Conservation (phyloP, 2,797 vertebrate genomes). For the Zalophus californianus region DNA sequence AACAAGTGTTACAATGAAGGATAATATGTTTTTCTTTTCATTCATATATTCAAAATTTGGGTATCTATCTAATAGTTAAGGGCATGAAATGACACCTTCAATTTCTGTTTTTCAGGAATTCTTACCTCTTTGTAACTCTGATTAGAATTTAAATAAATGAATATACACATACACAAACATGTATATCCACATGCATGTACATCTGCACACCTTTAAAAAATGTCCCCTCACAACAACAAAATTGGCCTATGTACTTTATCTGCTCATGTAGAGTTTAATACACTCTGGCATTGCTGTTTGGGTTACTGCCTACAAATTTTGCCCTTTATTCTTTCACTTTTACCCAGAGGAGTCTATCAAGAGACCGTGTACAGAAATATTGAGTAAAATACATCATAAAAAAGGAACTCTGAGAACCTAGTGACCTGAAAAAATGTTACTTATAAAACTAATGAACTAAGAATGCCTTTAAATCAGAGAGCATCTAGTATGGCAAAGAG, state of each 20-base stretch:
- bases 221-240: background rate
- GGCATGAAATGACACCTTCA: background rate
- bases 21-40: background rate
- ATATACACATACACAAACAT: background rate
- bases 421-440: slow-evolving; percentile 81
- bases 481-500: slow-evolving; percentile 62
- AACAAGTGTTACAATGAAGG: background rate
- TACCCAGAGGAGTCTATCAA: slow-evolving; percentile 65
- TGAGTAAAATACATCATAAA: slow-evolving; percentile 78
- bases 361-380: slow-evolving; percentile 64
- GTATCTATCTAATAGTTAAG: background rate
- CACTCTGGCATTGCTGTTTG: slow-evolving; percentile 34
- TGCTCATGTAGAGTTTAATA: slow-evolving; percentile 16
- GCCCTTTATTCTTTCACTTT: slow-evolving; percentile 73
- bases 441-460: slow-evolving; percentile 83
- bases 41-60: background rate
- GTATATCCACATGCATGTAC: background rate
- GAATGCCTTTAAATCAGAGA: slow-evolving; percentile 75
- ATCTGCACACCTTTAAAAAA: background rate
- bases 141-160: background rate
- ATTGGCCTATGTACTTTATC: background rate
- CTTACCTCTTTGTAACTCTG: background rate
- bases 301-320: slow-evolving; percentile 55
- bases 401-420: slow-evolving; percentile 72
- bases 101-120: background rate